Conservation (phyloP, 2,888 invertebrate genomes). For the Willowsia nigromaculata region DNA sequence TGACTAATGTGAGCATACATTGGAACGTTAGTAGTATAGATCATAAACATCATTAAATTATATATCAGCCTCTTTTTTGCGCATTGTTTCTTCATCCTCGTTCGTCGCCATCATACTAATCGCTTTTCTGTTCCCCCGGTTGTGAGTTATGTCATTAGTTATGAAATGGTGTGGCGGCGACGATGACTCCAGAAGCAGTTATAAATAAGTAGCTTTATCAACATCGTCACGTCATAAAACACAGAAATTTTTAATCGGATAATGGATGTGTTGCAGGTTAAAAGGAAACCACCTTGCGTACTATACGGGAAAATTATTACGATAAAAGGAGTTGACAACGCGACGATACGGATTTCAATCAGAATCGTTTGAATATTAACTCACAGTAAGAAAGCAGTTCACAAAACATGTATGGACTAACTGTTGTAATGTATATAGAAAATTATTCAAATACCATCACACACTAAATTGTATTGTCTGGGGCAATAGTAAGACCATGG, state of each 20-base stretch:
- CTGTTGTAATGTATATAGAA: too few species aligned
- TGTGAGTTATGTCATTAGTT: not conserved
- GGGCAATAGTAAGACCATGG: too few species aligned
- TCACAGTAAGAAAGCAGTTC: too few species aligned
- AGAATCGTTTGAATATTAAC: too few species aligned
- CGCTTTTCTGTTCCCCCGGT: conserved; percentile 63
- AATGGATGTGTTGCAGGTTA: conserved; percentile 44
- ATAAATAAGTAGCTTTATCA: not conserved
- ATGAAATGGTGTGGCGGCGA: not conserved
- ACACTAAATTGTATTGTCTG: too few species aligned
- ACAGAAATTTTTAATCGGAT: conserved; percentile 16
- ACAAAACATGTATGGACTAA: too few species aligned
- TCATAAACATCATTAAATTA: conserved; percentile 3
- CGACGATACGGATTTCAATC: too few species aligned
- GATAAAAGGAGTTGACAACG: too few species aligned
- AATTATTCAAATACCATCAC: too few species aligned
- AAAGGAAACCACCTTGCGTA: not conserved
- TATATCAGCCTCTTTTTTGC: conserved; percentile 36
- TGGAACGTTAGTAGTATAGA: not conserved
- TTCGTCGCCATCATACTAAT: not conserved
- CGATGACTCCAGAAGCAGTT: not conserved
- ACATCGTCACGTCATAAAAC: not conserved
- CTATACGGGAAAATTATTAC: too few species aligned
- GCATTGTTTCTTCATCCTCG: conserved; percentile 52
- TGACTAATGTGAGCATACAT: not conserved